Evolutionary conservation across 2,797 vertebrate species (phyloP).

Genomic region (Phoebastria nigripes): DNA sequence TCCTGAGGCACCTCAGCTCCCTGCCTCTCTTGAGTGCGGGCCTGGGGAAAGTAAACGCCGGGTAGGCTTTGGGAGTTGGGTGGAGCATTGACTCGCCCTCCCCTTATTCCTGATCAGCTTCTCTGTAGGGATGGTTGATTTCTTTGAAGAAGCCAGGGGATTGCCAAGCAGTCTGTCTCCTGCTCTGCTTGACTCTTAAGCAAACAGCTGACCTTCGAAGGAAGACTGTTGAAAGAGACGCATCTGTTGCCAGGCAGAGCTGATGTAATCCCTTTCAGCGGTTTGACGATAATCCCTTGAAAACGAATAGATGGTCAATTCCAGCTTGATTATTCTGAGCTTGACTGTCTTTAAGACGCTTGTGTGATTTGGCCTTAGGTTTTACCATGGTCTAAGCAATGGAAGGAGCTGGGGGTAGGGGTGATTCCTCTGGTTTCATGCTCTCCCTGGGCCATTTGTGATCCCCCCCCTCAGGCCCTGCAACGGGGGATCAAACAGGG

Average conservation of each 20-base stretch:
- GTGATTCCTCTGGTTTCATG: background rate
- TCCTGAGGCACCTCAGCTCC: background rate
- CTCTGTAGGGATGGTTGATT: background rate
- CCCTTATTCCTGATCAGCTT: background rate
- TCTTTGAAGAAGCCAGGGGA: background rate
- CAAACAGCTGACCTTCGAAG: background rate
- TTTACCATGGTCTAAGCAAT: background rate
- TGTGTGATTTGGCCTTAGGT: background rate
- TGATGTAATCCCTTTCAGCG: background rate
- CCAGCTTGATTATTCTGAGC: background rate
- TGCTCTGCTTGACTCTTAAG: background rate
- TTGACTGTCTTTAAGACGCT: background rate
- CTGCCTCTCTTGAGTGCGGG: background rate
- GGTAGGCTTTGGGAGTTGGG: background rate
- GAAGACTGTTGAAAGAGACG: background rate
- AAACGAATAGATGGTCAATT: background rate
- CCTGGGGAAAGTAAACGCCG: background rate
- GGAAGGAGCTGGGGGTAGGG: background rate
- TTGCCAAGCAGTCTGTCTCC: background rate
- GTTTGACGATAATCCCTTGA: background rate
- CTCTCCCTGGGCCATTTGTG: background rate
- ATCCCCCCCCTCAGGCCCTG: no score
- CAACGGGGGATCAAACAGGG: accelerated
- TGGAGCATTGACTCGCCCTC: background rate
- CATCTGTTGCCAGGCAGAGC: background rate